Evolutionary conservation across 1,140 invertebrate species (phyloP).

Genomic region (Vanessa atalanta): DNA sequence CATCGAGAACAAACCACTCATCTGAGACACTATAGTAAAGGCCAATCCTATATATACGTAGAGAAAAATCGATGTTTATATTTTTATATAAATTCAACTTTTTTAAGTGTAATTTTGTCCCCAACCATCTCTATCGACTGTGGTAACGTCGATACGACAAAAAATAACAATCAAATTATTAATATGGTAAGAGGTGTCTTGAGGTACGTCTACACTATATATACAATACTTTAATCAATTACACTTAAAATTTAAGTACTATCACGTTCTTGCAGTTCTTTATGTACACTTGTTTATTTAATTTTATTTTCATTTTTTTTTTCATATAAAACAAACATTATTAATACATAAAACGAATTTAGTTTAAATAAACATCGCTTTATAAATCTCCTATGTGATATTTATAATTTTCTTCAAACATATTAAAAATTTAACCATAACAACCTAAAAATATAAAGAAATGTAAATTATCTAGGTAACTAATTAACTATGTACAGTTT

Average conservation of each 20-base stretch:
- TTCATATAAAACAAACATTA: conserved; percentile 28
- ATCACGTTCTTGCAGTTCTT: conserved; percentile 66
- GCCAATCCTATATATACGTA: too few species aligned
- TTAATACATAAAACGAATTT: conserved; percentile 36
- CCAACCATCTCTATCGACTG: too few species aligned
- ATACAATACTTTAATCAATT: conserved; percentile 23
- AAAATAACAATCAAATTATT: conserved; percentile 9
- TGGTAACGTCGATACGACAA: too few species aligned
- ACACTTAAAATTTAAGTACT: conserved; percentile 40
- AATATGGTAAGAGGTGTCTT: conserved; percentile 24
- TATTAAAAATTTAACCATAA: conserved; percentile 44
- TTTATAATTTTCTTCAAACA: conserved; percentile 27
- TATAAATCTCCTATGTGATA: conserved; percentile 23
- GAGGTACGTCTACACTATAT: conserved; percentile 27
- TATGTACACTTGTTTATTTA: conserved; percentile 46
- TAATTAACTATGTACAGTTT: conserved; percentile 59
- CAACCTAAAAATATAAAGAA: conserved; percentile 47
- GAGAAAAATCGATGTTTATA: too few species aligned
- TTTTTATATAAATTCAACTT: too few species aligned
- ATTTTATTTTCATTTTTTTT: conserved; percentile 20
- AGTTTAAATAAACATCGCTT: conserved; percentile 24
- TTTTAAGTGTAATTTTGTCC: too few species aligned
- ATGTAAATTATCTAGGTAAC: conserved; percentile 70
- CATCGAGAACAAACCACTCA: too few species aligned
- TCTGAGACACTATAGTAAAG: too few species aligned